Conservation (phyloP, 53 echinoderm and acorn worm genomes). For the Henricia sp. region DNA sequence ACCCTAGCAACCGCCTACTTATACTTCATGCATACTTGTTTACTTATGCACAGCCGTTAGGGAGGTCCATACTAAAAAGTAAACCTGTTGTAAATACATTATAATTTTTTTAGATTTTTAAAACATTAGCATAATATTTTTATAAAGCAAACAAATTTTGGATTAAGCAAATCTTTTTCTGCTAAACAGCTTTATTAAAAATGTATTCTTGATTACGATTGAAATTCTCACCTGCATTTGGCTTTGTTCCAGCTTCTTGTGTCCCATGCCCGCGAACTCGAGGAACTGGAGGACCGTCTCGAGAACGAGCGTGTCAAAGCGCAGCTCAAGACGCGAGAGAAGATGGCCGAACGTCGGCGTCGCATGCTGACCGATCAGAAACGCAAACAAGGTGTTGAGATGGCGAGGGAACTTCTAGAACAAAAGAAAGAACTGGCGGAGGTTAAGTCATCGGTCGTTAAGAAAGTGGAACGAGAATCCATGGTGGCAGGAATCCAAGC, state of each 20-base stretch:
- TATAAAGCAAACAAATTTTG: too few relatives aligned
- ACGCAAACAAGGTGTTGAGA: constrained; percentile 83
- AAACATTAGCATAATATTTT: not conserved
- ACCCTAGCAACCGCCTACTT: too few relatives aligned
- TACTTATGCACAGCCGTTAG: too few relatives aligned
- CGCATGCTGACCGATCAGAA: constrained; percentile 79
- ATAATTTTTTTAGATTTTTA: too few relatives aligned
- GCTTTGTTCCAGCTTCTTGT: constrained; percentile 64
- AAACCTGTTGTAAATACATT: too few relatives aligned
- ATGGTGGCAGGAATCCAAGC: constrained; percentile 90
- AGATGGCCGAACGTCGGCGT: constrained; percentile 75
- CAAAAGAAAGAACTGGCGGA: constrained; percentile 95
- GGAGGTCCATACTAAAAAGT: too few relatives aligned
- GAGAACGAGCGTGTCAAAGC: constrained; percentile 77
- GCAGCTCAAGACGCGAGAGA: constrained; percentile 74
- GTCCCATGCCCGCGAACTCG: constrained; percentile 90
- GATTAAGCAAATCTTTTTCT: too few relatives aligned
- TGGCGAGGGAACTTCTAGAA: constrained; percentile 79
- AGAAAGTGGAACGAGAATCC: constrained; percentile 82
- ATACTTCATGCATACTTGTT: too few relatives aligned
- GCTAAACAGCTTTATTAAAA: not conserved
- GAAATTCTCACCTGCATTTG: not conserved
- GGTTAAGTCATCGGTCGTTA: constrained; percentile 76
- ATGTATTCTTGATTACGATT: too few relatives aligned
- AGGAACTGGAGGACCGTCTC: constrained; percentile 88